Conservation (phyloP, 2,113 vertebrate genomes). For the Pterocles orientalis region DNA sequence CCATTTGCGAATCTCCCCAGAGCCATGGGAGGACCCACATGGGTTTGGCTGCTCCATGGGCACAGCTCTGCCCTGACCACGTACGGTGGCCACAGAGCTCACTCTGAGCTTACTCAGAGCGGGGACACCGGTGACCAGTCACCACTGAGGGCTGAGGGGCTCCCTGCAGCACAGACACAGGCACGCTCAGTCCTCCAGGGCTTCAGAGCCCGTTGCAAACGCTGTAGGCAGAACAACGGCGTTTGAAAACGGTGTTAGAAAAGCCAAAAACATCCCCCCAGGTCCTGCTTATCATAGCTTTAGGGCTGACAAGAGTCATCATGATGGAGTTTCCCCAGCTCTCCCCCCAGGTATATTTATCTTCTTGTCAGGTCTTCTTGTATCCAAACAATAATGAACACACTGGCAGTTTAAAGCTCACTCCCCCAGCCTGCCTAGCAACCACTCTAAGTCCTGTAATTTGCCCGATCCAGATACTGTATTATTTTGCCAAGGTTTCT, state of each 20-base stretch:
- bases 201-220: not conserved
- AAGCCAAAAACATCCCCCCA: not conserved
- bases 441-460: not conserved
- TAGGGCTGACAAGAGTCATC: not conserved
- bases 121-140: not conserved
- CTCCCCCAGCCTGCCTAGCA: not conserved
- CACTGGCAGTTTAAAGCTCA: not conserved
- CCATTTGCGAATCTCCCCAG: not conserved
- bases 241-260: not conserved
- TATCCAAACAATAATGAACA: not conserved
- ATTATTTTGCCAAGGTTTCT: not conserved
- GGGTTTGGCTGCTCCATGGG: not conserved
- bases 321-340: not conserved
- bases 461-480: not conserved
- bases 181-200: fast-evolving
- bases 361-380: not conserved
- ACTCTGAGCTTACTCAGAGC: not conserved
- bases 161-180: not conserved
- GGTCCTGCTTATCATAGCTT: not conserved
- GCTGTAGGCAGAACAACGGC: not conserved
- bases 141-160: not conserved
- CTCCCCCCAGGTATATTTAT: not conserved
- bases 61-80: not conserved
- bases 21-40: fast-evolving
- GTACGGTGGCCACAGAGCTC: not conserved